Conservation (phyloP, 2,888 invertebrate species). For the Pyrochroa serraticornis region DNA sequence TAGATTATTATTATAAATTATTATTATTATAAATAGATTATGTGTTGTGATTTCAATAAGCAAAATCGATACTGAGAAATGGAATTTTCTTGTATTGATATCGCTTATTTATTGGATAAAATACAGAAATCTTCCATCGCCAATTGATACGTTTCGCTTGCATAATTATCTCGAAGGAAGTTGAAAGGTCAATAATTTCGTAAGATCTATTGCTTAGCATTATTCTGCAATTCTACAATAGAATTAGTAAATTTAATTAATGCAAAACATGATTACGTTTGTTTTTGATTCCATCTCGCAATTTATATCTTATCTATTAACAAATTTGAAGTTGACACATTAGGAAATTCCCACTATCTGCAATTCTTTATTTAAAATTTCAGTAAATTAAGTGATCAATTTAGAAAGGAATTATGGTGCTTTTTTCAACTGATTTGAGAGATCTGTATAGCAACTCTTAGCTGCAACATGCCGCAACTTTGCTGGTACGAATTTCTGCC, state of each 20-base stretch:
- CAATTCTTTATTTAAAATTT: too few relatives aligned
- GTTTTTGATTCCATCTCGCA: neutral
- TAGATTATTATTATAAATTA: constrained; percentile 5
- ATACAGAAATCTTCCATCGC: neutral
- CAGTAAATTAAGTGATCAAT: too few relatives aligned
- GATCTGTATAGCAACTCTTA: too few relatives aligned
- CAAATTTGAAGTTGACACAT: neutral
- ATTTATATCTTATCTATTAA: too few relatives aligned
- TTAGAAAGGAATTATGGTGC: too few relatives aligned
- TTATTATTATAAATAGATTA: neutral
- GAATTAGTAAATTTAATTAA: too few relatives aligned
- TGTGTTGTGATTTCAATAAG: neutral
- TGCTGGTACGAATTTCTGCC: too few relatives aligned
- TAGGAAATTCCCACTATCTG: neutral
- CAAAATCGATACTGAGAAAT: too few relatives aligned
- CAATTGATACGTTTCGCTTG: neutral
- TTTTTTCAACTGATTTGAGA: neutral
- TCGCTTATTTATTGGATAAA: neutral
- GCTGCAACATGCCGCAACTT: too few relatives aligned
- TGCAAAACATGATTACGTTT: too few relatives aligned
- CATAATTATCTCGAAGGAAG: neutral
- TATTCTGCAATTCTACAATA: too few relatives aligned
- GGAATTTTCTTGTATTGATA: neutral
- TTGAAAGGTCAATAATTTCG: neutral
- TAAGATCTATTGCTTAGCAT: neutral